phyloP scores from a whole-genome alignment of 1,140 invertebrate species.

The Thaumatotibia leucotreta region DNA sequence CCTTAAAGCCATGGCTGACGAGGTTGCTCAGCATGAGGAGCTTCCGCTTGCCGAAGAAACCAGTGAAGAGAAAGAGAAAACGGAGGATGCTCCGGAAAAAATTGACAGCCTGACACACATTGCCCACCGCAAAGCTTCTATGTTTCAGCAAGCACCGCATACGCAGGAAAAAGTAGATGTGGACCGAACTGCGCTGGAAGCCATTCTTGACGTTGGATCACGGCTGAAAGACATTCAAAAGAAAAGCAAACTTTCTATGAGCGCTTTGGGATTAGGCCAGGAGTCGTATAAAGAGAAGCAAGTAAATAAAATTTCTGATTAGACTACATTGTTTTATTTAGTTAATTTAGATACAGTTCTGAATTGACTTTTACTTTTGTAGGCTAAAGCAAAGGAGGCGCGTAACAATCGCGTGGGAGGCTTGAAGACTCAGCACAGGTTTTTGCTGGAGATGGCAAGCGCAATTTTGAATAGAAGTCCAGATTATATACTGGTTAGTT shows the following conservation, averaged over 20 bases:
- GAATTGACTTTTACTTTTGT: slow-evolving; percentile 32
- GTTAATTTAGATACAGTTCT: slow-evolving; percentile 12
- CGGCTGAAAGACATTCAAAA: slow-evolving; percentile 57
- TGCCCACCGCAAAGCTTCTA: slow-evolving; percentile 23
- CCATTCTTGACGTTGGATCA: slow-evolving; percentile 60
- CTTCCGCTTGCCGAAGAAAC: slow-evolving; percentile 8
- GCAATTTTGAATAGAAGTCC: slow-evolving; percentile 75
- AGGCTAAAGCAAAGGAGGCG: slow-evolving; percentile 76
- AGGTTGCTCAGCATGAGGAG: slow-evolving; percentile 1
- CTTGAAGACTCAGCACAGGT: slow-evolving; percentile 78
- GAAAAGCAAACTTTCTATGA: slow-evolving; percentile 61
- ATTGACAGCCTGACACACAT: slow-evolving; percentile 37
- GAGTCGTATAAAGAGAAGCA: slow-evolving; percentile 72
- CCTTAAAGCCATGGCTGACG: slow-evolving; percentile 4
- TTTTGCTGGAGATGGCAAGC: slow-evolving; percentile 81
- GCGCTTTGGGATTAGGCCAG: slow-evolving; percentile 53
- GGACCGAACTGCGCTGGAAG: slow-evolving; percentile 59
- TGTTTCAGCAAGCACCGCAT: not conserved
- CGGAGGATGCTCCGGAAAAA: slow-evolving; percentile 34
- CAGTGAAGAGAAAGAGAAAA: slow-evolving; percentile 20
- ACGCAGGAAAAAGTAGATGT: slow-evolving; percentile 31
- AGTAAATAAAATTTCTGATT: slow-evolving; percentile 48
- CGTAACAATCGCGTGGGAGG: slow-evolving; percentile 68
- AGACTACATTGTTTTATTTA: slow-evolving; percentile 22
- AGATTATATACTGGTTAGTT: slow-evolving; percentile 77